These are phyloP conservation scores for Rhizoglyphus robini DNA, from an alignment of 1,140 invertebrate genomes.

Conservation along the genomic window DNA sequence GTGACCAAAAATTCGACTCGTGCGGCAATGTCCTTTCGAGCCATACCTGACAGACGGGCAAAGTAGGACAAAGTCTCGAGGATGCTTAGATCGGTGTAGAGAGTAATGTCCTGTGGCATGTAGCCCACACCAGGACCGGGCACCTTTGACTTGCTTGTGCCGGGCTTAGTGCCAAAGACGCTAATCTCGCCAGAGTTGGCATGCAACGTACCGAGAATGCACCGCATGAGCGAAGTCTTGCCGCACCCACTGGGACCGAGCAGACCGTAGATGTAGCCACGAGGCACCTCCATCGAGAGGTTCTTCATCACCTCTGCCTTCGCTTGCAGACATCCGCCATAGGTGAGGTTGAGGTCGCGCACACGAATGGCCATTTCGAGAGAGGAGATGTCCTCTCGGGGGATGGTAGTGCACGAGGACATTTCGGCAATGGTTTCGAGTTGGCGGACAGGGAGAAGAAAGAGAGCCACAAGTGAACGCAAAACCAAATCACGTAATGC, in stretches of 20 bases:
- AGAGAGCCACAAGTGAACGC: too few species aligned
- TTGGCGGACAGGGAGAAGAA: too few species aligned
- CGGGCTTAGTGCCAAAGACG: constrained; percentile 21
- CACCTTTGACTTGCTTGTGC: constrained; percentile 23
- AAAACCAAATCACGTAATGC: too few species aligned
- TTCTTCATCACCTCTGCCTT: constrained; percentile 20
- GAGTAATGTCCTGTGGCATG: constrained; percentile 36
- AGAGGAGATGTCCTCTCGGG: too few species aligned
- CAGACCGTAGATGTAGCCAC: constrained; percentile 24
- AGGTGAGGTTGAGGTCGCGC: too few species aligned
- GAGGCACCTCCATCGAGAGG: constrained; percentile 19
- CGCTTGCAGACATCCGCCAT: too few species aligned
- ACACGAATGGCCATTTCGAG: too few species aligned
- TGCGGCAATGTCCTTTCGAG: constrained; percentile 19
- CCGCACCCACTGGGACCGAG: too few species aligned
- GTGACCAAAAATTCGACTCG: constrained; percentile 71
- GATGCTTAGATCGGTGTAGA: constrained; percentile 35
- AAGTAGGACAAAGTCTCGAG: constrained; percentile 33
- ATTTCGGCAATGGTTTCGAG: too few species aligned
- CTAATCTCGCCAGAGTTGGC: constrained; percentile 19
- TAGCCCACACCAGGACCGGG: constrained; percentile 36
- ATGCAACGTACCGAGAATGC: constrained; percentile 24
- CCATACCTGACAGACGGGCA: constrained; percentile 32
- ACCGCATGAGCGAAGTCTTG: too few species aligned
- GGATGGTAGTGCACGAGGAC: too few species aligned